Evolutionary conservation across 2,888 invertebrate species (phyloP).

Genomic region (Lumbricus terrestris): DNA sequence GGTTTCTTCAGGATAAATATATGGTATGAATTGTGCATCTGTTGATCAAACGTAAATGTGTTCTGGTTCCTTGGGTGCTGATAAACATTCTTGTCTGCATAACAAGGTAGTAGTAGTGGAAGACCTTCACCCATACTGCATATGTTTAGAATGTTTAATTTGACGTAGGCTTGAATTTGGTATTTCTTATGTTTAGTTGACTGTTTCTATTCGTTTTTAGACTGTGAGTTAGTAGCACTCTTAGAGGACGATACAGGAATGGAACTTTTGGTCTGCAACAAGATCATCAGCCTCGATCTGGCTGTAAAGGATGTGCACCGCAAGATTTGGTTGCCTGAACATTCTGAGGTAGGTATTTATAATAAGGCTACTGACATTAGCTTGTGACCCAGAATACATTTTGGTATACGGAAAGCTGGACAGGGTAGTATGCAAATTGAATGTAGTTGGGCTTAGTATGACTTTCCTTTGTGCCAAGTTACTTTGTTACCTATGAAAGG

Average conservation of each 20-base stretch:
- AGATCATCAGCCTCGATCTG: slow-evolving; percentile 93
- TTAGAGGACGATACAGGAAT: slow-evolving; percentile 75
- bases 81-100: not conserved
- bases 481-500: not conserved
- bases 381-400: not conserved
- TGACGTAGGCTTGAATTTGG: not conserved
- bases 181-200: not conserved
- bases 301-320: slow-evolving; percentile 78
- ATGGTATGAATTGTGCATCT: not conserved
- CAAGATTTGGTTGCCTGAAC: slow-evolving; percentile 62
- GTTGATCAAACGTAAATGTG: not conserved
- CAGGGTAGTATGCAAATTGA: not conserved
- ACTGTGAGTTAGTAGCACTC: slow-evolving; percentile 95
- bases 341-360: slow-evolving; percentile 63
- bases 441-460: not conserved
- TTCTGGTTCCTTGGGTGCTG: not conserved
- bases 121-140: not conserved
- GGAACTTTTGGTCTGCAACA: slow-evolving; percentile 94
- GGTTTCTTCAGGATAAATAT: not conserved
- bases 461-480: not conserved
- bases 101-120: not conserved
- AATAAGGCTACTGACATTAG: not conserved
- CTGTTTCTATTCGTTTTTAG: slow-evolving; percentile 56
- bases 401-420: not conserved
- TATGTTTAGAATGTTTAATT: not conserved